Percentiles rank a stretch among this genome's conserved stretches.
Evolutionary conservation across 1,140 invertebrate species (phyloP).

Genomic region (Saxidomus purpurata): DNA sequence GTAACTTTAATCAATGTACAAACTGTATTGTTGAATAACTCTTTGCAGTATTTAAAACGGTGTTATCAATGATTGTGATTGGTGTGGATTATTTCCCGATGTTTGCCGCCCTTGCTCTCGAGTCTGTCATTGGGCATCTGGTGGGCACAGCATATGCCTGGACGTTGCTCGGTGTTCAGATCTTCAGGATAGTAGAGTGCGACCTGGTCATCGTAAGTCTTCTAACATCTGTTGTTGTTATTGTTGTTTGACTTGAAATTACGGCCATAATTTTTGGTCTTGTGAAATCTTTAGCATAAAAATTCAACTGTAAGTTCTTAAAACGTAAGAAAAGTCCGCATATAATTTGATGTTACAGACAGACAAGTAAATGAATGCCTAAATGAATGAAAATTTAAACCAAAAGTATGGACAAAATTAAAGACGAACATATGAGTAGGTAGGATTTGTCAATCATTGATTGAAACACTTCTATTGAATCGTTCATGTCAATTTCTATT

Average conservation of each 20-base stretch:
- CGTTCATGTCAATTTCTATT: too few relatives aligned
- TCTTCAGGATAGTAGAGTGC: constrained; percentile 49
- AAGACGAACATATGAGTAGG: too few relatives aligned
- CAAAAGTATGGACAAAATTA: too few relatives aligned
- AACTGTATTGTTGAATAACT: too few relatives aligned
- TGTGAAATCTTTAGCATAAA: background rate
- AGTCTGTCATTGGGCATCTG: constrained; percentile 34
- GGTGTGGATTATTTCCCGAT: constrained; percentile 62
- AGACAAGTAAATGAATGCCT: too few relatives aligned
- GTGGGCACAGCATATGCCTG: constrained; percentile 51
- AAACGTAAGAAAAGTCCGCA: background rate
- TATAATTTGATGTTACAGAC: too few relatives aligned
- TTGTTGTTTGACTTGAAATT: background rate
- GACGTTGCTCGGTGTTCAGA: constrained; percentile 9
- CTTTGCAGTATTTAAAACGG: background rate
- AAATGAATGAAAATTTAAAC: too few relatives aligned
- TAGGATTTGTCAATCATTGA: too few relatives aligned
- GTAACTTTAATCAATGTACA: too few relatives aligned
- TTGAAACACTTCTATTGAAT: too few relatives aligned
- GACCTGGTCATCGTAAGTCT: constrained; percentile 36
- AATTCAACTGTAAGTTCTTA: background rate
- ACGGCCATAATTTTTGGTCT: background rate
- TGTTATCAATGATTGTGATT: constrained; percentile 28
- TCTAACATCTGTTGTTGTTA: too few relatives aligned
- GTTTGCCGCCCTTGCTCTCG: constrained; percentile 60